These are phyloP conservation scores for Troides helena DNA, from an alignment of 2,888 invertebrate genomes.

Conservation along the genomic window DNA sequence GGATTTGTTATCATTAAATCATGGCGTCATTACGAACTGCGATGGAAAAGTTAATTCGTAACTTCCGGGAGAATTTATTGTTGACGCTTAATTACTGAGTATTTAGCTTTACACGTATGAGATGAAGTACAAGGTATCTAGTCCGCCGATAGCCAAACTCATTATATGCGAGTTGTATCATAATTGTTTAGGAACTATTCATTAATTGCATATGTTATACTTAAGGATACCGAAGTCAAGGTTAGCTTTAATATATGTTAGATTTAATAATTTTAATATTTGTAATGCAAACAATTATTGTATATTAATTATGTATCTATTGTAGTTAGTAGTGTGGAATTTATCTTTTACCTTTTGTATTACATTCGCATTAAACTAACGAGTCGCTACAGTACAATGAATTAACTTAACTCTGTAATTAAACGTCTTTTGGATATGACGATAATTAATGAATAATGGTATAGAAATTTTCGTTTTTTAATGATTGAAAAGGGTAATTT, in stretches of 20 bases:
- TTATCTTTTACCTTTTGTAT: constrained; percentile 1
- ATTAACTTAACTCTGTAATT: neutral
- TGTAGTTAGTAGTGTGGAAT: neutral
- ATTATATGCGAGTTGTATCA: neutral
- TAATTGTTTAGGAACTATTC: neutral
- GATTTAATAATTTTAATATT: neutral
- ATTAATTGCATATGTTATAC: neutral
- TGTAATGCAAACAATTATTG: neutral
- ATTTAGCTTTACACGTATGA: no score
- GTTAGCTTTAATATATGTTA: neutral
- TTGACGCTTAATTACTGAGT: neutral
- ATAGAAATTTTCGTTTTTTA: neutral
- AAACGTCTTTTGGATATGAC: neutral
- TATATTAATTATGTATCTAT: neutral
- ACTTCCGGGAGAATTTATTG: constrained; percentile 29
- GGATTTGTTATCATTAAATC: constrained; percentile 25
- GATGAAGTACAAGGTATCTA: no score
- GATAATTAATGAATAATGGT: neutral
- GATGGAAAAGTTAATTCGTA: constrained; percentile 16
- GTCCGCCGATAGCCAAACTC: neutral
- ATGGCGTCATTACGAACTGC: constrained; percentile 15
- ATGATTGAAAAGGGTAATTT: neutral
- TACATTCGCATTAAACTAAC: neutral
- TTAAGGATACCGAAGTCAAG: constrained; percentile 1
- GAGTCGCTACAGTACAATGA: neutral